Conservation (phyloP, 2,797 vertebrate genomes). For the Spondyliosoma cantharus region DNA sequence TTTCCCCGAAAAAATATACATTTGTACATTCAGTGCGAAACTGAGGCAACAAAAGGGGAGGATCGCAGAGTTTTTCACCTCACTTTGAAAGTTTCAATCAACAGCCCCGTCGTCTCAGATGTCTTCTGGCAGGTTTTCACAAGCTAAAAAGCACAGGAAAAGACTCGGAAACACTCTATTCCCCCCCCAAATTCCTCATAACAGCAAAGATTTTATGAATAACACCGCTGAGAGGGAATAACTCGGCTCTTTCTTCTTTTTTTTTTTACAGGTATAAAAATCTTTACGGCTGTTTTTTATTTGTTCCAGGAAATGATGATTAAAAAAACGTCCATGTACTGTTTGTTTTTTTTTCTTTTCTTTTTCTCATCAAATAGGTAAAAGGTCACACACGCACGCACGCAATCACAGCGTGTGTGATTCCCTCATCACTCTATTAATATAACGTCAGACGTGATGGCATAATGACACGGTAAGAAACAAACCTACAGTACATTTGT, state of each 20-base stretch:
- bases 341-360: background rate
- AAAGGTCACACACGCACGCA: conserved; percentile 10
- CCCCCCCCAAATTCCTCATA: background rate
- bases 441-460: background rate
- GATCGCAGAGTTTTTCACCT: conserved; percentile 42
- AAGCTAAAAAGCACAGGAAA: conserved; percentile 11
- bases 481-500: background rate
- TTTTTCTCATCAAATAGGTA: background rate
- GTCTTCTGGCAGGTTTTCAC: conserved; percentile 44
- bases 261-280: conserved; percentile 34
- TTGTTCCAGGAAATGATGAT: background rate
- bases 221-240: background rate
- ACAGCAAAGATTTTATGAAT: conserved; percentile 6
- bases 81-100: conserved; percentile 65
- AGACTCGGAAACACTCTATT: conserved; percentile 10
- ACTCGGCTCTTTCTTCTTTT: background rate
- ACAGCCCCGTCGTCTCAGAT: conserved; percentile 9
- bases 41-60: conserved; percentile 63
- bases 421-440: conserved; percentile 1
- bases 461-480: background rate
- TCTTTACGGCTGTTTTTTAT: conserved; percentile 1
- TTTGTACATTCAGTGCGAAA: conserved; percentile 76
- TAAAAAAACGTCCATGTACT: background rate
- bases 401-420: no score
- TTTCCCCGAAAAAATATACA: conserved; percentile 73